Conservation (phyloP, 2,113 vertebrate species). For the Rallus limicola region DNA sequence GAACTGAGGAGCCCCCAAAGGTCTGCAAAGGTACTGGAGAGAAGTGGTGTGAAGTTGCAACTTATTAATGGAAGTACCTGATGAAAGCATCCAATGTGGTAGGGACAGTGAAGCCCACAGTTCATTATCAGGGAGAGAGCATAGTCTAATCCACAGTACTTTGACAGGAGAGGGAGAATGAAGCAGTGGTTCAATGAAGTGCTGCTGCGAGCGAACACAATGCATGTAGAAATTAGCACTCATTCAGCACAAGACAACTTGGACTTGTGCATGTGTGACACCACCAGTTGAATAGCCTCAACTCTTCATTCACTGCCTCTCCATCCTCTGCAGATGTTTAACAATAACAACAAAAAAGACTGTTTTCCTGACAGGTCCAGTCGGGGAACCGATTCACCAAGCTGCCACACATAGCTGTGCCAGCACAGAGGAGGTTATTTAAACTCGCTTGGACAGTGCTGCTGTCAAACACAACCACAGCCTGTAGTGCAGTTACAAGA, state of each 20-base stretch:
- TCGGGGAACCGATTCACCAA: constrained; percentile 1
- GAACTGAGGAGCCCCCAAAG: neutral
- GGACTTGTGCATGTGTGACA: neutral
- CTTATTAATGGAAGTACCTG: neutral
- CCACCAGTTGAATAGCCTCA: neutral
- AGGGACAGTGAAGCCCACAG: neutral
- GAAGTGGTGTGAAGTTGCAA: neutral
- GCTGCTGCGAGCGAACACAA: neutral
- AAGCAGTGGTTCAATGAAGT: neutral
- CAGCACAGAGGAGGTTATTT: constrained; percentile 39
- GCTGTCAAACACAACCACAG: neutral
- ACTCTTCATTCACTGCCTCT: neutral
- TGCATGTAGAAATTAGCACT: neutral
- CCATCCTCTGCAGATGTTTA: neutral
- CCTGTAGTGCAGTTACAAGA: neutral
- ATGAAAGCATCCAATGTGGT: neutral
- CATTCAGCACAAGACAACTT: neutral
- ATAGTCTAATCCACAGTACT: neutral
- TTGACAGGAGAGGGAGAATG: neutral
- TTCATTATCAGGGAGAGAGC: neutral
- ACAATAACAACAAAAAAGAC: neutral
- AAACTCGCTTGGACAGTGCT: neutral
- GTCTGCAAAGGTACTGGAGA: neutral
- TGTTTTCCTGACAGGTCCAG: neutral
- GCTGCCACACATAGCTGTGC: neutral